Base-by-base conservation (phyloP, 2,888 invertebrate species). In the Agrenia bidenticulata region DNA sequence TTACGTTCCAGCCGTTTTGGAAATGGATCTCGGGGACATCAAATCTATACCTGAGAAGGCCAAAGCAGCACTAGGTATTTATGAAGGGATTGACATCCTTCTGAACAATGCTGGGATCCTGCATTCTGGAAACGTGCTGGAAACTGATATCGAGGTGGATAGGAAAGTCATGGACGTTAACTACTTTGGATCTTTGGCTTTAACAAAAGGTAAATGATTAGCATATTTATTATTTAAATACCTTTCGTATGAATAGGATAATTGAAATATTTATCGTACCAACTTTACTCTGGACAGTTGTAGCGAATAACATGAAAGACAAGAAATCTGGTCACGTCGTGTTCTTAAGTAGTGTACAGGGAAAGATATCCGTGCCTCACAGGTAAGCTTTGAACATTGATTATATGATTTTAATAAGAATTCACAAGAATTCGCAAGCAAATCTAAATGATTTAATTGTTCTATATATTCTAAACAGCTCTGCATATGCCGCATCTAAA, bases 21-120 rank as follows among this genome's bases (percentile, higher is more conserved):
- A 85, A 27, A 78, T 95, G 73, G 94, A 96, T 81, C 81, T 96
- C 53, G 84, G 85, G 37, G 86, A 94, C 72, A 79, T 89, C 2
- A 84, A 87, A 65, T 80, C 83, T 19, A 80, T 94, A 58, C 83
- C 85, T 21, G 78, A 78, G 4, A 85, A 87, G 80, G 85, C 88
- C 0, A 78, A 84, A 62, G 86, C 88, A 77, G 86, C 89, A 13
- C 78, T 90, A 64, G 83, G 84, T n/a, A 83, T 86, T 58, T 87
- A 88, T 79, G 89, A 87, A 2, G 84, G 84, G 69, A 86, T 97
- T 63, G 96, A 97, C 81, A 87, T 97, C 77, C 81, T 97, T 15
- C 85, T 97, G 41, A 96, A 96, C 79, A 97, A 96, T 84, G 93
- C 92, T 45, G 97, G 97, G 0, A 85, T 95, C 61, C 88, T 90